Evolutionary conservation across 2,797 vertebrate species (phyloP).

Genomic region (Falco rusticolus): DNA sequence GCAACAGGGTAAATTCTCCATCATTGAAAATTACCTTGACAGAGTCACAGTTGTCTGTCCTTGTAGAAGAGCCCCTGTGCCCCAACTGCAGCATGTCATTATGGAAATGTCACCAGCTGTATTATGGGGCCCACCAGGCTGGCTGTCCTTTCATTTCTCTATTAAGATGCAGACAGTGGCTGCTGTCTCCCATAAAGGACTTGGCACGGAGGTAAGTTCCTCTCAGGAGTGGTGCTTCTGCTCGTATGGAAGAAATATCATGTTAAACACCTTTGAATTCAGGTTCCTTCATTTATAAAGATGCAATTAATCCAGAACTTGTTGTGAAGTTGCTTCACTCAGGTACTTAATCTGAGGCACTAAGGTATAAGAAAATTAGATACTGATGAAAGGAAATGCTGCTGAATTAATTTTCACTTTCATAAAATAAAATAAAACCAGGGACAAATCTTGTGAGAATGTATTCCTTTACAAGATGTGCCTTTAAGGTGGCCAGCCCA

Average conservation of each 20-base stretch:
- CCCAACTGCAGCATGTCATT: accelerated
- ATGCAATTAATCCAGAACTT: background rate
- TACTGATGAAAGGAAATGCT: background rate
- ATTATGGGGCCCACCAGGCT: accelerated
- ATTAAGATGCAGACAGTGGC: accelerated
- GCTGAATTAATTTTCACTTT: background rate
- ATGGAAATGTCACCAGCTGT: background rate
- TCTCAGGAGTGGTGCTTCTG: background rate
- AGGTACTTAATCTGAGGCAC: background rate
- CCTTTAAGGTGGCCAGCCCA: background rate
- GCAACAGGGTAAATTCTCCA: background rate
- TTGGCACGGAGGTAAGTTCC: background rate
- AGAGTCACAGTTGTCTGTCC: background rate
- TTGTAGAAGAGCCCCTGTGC: background rate
- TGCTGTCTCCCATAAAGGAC: background rate
- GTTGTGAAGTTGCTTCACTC: background rate
- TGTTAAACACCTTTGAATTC: background rate
- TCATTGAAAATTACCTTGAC: too few species aligned
- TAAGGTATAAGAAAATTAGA: background rate
- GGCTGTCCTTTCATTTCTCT: background rate
- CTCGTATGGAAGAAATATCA: background rate
- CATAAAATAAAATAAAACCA: background rate
- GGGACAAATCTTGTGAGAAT: background rate
- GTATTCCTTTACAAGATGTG: background rate
- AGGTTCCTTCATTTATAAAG: too few species aligned